Evolutionary conservation across 2,888 invertebrate species (phyloP).

Genomic region (Chrysina gloriosa): DNA sequence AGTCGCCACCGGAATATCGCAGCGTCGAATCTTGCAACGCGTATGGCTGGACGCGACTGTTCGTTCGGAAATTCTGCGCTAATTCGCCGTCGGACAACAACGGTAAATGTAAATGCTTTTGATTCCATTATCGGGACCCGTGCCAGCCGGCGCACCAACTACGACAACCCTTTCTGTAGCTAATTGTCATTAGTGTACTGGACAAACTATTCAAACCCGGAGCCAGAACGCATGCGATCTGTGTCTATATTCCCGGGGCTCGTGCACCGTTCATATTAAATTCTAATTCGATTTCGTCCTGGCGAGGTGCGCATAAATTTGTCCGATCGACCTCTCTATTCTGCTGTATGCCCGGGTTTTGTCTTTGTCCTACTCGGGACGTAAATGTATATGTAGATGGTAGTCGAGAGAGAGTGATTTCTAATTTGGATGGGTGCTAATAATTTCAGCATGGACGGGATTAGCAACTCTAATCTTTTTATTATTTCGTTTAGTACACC

Average conservation of each 20-base stretch:
- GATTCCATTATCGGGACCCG: slow-evolving; percentile 57
- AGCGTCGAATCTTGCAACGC: no score
- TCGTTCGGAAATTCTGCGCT: slow-evolving; percentile 50
- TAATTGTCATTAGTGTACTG: slow-evolving; percentile 62
- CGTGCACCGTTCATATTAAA: slow-evolving; percentile 62
- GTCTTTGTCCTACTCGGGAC: no score
- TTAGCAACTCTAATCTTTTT: no score
- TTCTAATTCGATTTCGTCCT: slow-evolving; percentile 59
- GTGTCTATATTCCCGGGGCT: slow-evolving; percentile 30
- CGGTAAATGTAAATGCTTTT: slow-evolving; percentile 58
- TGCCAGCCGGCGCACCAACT: background rate
- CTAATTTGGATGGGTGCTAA: no score
- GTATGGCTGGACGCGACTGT: no score
- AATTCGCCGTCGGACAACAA: slow-evolving; percentile 49
- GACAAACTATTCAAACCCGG: slow-evolving; percentile 57
- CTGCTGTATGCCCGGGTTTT: no score
- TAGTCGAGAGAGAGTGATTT: no score
- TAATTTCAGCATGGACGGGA: no score
- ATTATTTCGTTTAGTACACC: no score
- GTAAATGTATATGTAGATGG: no score
- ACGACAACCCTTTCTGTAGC: slow-evolving; percentile 60
- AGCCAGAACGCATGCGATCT: slow-evolving; percentile 15
- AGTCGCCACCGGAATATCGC: no score
- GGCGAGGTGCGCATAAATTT: background rate
- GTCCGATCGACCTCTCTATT: no score